These are phyloP conservation scores for Didymodactylos carnosus DNA, from an alignment of 2,888 invertebrate genomes.

Conservation along the genomic window DNA sequence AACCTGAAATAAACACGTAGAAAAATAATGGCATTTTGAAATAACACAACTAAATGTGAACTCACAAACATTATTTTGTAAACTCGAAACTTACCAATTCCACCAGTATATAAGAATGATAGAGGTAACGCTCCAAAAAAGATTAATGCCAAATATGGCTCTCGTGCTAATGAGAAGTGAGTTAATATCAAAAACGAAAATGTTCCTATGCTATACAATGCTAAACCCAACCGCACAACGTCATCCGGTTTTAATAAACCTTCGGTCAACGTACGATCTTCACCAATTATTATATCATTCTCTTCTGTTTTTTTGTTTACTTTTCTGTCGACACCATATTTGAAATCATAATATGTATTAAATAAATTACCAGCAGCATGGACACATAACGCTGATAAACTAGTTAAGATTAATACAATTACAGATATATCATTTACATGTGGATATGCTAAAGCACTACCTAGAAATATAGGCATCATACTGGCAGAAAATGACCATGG, in stretches of 20 bases:
- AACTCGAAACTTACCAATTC: slow-evolving; percentile 39
- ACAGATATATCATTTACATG: slow-evolving; percentile 54
- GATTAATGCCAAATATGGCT: slow-evolving; percentile 78
- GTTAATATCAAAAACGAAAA: slow-evolving; percentile 56
- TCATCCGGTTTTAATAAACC: slow-evolving; percentile 60
- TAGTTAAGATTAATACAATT: slow-evolving; percentile 48
- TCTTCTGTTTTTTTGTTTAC: not conserved
- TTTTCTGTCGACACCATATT: slow-evolving; percentile 67
- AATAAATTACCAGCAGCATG: slow-evolving; percentile 90
- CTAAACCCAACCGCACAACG: slow-evolving; percentile 67
- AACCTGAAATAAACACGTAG: slow-evolving; percentile 38
- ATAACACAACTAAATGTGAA: not conserved
- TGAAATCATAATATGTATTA: slow-evolving; percentile 76
- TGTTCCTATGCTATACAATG: slow-evolving; percentile 67
- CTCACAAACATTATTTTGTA: not conserved
- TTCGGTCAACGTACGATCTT: slow-evolving; percentile 82
- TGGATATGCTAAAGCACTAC: slow-evolving; percentile 68
- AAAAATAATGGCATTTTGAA: not conserved
- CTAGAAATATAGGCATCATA: slow-evolving; percentile 67
- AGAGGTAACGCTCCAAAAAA: slow-evolving; percentile 85
- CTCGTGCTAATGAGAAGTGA: slow-evolving; percentile 62
- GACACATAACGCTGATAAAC: slow-evolving; percentile 67
- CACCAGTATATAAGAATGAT: slow-evolving; percentile 86
- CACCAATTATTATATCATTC: slow-evolving; percentile 39
- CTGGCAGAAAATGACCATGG: slow-evolving; percentile 86